These are phyloP conservation scores for Acrocephalus scirpaceus DNA, from an alignment of 2,797 vertebrate genomes.

Conservation along the genomic window DNA sequence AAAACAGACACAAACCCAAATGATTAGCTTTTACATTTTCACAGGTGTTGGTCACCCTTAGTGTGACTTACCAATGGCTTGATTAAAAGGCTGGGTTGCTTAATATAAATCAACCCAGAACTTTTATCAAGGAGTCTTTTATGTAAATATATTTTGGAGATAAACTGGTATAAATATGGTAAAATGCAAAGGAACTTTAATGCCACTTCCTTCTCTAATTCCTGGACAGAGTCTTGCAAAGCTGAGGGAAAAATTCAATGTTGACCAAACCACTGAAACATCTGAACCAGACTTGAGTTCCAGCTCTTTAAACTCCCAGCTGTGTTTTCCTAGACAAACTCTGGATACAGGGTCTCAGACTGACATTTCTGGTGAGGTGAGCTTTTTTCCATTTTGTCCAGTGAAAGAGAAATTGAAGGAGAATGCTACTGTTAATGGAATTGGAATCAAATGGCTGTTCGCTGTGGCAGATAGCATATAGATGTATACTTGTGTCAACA, in stretches of 20 bases:
- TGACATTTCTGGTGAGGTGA: slow-evolving; percentile 84
- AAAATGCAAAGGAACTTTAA: not conserved
- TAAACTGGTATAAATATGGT: not conserved
- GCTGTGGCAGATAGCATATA: not conserved
- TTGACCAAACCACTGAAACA: slow-evolving; percentile 68
- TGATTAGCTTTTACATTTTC: not conserved
- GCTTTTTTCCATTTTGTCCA: slow-evolving; percentile 29
- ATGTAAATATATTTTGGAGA: not conserved
- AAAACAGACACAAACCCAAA: not conserved
- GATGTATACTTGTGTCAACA: not conserved
- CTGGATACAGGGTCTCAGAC: slow-evolving; percentile 86
- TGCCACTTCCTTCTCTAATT: slow-evolving; percentile 1
- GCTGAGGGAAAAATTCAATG: slow-evolving; percentile 78
- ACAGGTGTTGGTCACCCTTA: not conserved
- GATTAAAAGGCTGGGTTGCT: not conserved
- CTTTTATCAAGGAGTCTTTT: not conserved
- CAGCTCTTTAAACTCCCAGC: slow-evolving; percentile 67
- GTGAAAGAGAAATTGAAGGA: not conserved
- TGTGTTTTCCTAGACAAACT: slow-evolving; percentile 79
- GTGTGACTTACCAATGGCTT: not conserved
- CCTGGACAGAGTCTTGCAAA: slow-evolving; percentile 81
- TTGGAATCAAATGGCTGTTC: not conserved
- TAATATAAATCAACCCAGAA: not conserved
- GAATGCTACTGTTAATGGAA: not conserved
- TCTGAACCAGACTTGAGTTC: slow-evolving; percentile 76